phyloP scores from a whole-genome alignment of 2,888 invertebrate species.

The Neoitamus cyanurus region DNA sequence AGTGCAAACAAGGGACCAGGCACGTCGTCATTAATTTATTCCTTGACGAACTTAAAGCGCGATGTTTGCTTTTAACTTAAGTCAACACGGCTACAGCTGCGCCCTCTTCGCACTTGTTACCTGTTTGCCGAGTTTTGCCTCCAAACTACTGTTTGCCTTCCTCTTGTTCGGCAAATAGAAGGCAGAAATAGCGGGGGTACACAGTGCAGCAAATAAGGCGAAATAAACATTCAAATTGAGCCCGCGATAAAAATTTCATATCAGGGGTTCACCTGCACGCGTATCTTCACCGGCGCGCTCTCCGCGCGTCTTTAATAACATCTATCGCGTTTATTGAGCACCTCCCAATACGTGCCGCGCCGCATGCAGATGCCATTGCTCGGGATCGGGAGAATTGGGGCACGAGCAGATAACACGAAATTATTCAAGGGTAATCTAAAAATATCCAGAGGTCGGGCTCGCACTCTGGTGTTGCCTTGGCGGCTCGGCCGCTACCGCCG shows the following conservation, averaged over 20 bases:
- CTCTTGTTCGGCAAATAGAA: slow-evolving; percentile 9
- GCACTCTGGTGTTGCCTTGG: neutral
- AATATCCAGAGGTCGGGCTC: neutral
- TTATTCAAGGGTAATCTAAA: slow-evolving; percentile 29
- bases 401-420: slow-evolving; percentile 1
- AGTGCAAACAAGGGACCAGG: neutral
- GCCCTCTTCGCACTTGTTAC: slow-evolving; percentile 27
- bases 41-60: slow-evolving; percentile 1
- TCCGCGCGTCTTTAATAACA: neutral
- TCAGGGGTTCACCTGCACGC: neutral
- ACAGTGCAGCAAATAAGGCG: neutral
- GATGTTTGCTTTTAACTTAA: neutral
- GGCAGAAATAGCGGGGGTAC: neutral
- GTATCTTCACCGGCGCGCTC: neutral
- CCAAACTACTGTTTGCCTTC: neutral
- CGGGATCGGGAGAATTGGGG: neutral
- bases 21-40: slow-evolving; percentile 14
- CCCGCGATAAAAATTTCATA: neutral
- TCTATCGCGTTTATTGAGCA: neutral
- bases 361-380: slow-evolving; percentile 1
- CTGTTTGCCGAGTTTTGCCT: neutral
- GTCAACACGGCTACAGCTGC: slow-evolving; percentile 12
- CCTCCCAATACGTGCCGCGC: neutral
- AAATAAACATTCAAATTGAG: neutral
- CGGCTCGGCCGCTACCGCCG: neutral